These are phyloP conservation scores for Agrotis clavis DNA, from an alignment of 2,888 invertebrate species.

Conservation along the genomic window DNA sequence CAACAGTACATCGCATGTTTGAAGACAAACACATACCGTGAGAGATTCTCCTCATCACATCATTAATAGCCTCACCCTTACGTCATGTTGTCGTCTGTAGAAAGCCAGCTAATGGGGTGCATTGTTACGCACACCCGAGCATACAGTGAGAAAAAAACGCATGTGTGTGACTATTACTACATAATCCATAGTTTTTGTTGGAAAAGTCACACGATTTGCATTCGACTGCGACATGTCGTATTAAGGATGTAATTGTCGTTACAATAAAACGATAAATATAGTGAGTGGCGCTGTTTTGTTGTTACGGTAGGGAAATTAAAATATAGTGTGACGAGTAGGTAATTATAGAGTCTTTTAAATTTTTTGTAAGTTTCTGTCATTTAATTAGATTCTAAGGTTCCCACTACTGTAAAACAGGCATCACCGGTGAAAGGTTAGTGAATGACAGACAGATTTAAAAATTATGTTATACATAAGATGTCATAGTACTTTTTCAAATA, in stretches of 20 bases:
- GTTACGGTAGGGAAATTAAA: constrained; percentile 29
- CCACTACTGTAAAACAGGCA: neutral
- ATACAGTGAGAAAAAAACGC: constrained; percentile 61
- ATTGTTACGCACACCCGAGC: constrained; percentile 59
- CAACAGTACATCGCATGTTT: constrained; percentile 21
- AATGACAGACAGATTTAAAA: neutral
- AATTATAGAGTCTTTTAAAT: constrained; percentile 4
- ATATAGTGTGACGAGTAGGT: constrained; percentile 5
- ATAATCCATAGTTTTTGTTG: constrained; percentile 58
- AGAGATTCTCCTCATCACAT: constrained; percentile 39
- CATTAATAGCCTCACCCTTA: constrained; percentile 55
- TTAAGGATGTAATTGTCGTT: constrained; percentile 59
- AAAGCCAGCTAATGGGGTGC: constrained; percentile 54
- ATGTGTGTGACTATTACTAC: constrained; percentile 51
- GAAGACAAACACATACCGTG: constrained; percentile 26
- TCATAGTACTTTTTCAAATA: neutral
- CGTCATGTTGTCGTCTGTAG: constrained; percentile 55
- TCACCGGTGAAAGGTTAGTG: neutral
- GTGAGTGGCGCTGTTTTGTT: constrained; percentile 25
- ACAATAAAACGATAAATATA: constrained; percentile 60
- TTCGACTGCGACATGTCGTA: constrained; percentile 27
- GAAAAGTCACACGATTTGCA: constrained; percentile 64
- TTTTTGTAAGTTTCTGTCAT: neutral
- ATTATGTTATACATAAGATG: too few species aligned
- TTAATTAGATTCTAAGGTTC: neutral